These are phyloP conservation scores for Pantala flavescens DNA, from an alignment of 1,140 invertebrate species.

Conservation along the genomic window DNA sequence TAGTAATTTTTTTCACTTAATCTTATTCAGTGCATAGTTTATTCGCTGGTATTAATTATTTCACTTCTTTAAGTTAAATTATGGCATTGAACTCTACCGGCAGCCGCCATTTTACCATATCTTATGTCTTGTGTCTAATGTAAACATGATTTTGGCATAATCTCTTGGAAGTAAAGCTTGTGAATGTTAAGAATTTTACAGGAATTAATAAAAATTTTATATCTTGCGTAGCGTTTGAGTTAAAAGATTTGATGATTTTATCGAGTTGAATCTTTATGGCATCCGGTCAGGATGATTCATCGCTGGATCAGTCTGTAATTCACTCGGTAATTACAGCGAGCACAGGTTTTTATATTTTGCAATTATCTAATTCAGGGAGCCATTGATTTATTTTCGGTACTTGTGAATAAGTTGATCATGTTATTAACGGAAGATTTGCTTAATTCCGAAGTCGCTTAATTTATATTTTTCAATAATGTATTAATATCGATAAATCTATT, in stretches of 20 bases:
- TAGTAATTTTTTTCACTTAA: neutral
- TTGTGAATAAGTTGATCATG: too few relatives aligned
- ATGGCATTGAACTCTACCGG: neutral
- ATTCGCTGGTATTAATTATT: too few relatives aligned
- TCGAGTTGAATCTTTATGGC: neutral
- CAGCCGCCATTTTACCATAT: constrained; percentile 13
- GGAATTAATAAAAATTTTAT: too few relatives aligned
- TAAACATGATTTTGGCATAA: neutral
- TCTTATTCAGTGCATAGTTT: neutral
- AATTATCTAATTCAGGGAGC: too few relatives aligned
- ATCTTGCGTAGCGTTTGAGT: neutral
- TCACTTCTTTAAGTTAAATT: neutral
- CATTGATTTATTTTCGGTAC: too few relatives aligned
- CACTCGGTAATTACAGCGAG: too few relatives aligned
- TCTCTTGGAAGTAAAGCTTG: neutral
- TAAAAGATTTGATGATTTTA: neutral
- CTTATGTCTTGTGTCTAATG: neutral
- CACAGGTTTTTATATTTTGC: too few relatives aligned
- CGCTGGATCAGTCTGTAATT: neutral
- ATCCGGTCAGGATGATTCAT: neutral
- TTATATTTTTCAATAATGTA: too few relatives aligned
- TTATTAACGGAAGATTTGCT: too few relatives aligned
- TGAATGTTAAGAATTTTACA: neutral
- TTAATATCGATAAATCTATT: too few relatives aligned
- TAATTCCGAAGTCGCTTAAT: too few relatives aligned